These are phyloP conservation scores for Crotophaga sulcirostris DNA, from an alignment of 2,113 vertebrate species.

Conservation along the genomic window DNA sequence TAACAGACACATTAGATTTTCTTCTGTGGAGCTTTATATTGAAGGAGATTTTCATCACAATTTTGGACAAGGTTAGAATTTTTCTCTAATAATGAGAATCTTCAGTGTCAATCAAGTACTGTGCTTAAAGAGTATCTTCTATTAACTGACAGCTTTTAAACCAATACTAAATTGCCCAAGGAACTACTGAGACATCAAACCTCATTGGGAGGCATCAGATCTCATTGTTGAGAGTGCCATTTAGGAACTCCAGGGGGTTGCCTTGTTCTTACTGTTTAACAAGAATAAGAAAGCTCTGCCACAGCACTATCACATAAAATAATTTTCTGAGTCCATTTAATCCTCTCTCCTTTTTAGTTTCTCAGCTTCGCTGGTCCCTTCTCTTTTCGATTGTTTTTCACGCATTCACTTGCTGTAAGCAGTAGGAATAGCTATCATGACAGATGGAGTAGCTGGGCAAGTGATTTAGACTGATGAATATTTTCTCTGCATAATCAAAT, in stretches of 20 bases:
- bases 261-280: constrained; percentile 41
- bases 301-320: not conserved
- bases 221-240: not conserved
- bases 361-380: not conserved
- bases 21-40: not conserved
- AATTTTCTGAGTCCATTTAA: constrained; percentile 17
- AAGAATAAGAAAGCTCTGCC: constrained; percentile 29
- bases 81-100: not conserved
- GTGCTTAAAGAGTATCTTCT: constrained; percentile 4
- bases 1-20: not conserved
- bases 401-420: constrained; percentile 15
- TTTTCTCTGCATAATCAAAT: not conserved
- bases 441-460: not conserved
- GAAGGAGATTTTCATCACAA: constrained; percentile 7
- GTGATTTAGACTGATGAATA: not conserved
- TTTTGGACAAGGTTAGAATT: not conserved
- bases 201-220: constrained; percentile 9
- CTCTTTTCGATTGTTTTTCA: constrained; percentile 14
- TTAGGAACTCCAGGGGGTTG: constrained; percentile 8
- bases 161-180: constrained; percentile 30
- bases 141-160: constrained; percentile 54
- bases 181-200: constrained; percentile 42
- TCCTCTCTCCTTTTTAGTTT: constrained; percentile 4
- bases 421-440: not conserved
- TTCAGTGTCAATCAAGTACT: not conserved